These are phyloP conservation scores for Prunella strophiata DNA, from an alignment of 2,797 vertebrate species.

Conservation along the genomic window DNA sequence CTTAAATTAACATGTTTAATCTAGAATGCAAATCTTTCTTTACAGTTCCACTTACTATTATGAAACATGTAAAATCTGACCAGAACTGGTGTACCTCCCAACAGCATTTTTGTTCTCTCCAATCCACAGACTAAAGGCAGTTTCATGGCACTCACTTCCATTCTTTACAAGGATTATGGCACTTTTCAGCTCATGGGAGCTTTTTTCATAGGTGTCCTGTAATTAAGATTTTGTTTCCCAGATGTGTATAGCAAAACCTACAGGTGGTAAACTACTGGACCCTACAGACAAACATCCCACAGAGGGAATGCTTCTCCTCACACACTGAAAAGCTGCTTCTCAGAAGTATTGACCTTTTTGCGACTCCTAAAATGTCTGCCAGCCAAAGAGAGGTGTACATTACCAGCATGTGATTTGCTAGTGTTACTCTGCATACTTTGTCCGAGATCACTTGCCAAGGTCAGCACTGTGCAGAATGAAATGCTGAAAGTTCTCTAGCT, in stretches of 20 bases:
- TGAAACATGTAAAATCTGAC: not conserved
- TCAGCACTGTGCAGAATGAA: not conserved
- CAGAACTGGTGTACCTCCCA: accelerated
- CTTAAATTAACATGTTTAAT: not conserved
- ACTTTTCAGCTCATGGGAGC: not conserved
- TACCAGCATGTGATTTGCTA: conserved; percentile 47
- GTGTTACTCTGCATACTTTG: not conserved
- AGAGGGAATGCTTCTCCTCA: not conserved
- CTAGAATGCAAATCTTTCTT: not conserved
- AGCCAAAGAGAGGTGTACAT: conserved; percentile 50
- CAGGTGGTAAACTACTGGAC: not conserved
- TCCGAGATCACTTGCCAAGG: conserved; percentile 4
- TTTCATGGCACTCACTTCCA: not conserved
- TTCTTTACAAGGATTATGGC: not conserved
- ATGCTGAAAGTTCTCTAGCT: not conserved
- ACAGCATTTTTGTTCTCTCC: not conserved
- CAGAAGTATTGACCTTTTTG: conserved; percentile 65
- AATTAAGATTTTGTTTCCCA: not conserved
- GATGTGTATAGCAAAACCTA: not conserved
- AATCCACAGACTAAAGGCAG: not conserved
- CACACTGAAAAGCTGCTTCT: not conserved
- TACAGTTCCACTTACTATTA: not conserved
- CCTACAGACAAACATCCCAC: not conserved
- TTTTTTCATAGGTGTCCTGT: not conserved
- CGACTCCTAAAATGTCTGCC: conserved; percentile 37